A percentile compares a stretch with the other conserved stretches of the same genome.
Evolutionary conservation across 2,888 invertebrate genomes (phyloP).

Genomic region (Limnephilus rhombicus): DNA sequence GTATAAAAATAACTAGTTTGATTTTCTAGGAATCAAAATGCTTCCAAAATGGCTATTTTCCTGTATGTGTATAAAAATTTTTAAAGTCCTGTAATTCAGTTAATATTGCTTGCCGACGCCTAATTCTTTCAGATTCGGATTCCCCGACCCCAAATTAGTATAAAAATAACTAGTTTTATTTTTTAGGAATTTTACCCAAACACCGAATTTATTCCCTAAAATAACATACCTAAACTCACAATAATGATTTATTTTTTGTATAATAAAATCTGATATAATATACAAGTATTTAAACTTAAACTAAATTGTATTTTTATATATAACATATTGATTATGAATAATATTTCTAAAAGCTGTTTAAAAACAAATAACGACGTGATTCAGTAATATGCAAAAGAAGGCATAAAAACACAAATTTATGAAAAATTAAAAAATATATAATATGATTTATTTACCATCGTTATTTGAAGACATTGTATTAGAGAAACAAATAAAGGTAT

Average conservation of each 20-base stretch:
- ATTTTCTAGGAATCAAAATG: too few species aligned
- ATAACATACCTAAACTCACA: background rate
- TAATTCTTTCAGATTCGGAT: too few species aligned
- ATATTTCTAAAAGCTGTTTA: background rate
- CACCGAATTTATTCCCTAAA: too few species aligned
- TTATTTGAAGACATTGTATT: conserved; percentile 19
- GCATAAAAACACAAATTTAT: conserved; percentile 17
- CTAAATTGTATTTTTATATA: background rate
- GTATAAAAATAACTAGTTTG: too few species aligned
- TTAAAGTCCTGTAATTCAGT: too few species aligned
- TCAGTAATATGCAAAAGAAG: background rate
- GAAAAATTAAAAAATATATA: background rate
- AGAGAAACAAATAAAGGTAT: background rate
- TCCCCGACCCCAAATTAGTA: too few species aligned
- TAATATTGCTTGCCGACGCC: too few species aligned
- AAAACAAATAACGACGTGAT: background rate
- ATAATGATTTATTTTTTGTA: background rate
- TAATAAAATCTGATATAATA: background rate
- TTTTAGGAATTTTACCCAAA: too few species aligned
- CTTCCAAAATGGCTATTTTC: too few species aligned
- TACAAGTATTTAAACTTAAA: background rate
- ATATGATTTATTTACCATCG: conserved; percentile 26
- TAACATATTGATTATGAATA: background rate
- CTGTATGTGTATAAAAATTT: too few species aligned
- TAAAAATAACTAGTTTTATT: too few species aligned